Evolutionary conservation across 2,113 vertebrate species (phyloP).

Genomic region (Colistium nudipinnis): DNA sequence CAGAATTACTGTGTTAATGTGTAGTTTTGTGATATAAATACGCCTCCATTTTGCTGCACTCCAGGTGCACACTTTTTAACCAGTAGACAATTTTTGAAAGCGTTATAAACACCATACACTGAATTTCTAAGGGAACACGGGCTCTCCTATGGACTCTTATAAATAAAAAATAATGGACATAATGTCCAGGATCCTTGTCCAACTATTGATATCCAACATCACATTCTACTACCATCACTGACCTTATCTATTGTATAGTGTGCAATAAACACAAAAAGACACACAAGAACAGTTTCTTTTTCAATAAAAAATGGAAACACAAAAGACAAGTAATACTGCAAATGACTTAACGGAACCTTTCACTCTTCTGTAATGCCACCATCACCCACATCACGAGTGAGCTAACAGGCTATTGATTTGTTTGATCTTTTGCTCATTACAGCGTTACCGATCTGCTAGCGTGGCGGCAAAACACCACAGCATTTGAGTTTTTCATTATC

Average conservation of each 20-base stretch:
- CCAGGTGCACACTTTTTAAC: background rate
- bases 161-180: too few species aligned
- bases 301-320: background rate
- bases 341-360: background rate
- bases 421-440: background rate
- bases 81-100: background rate
- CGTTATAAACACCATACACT: background rate
- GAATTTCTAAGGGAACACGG: too few species aligned
- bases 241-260: background rate
- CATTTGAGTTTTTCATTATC: background rate
- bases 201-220: too few species aligned
- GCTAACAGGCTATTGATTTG: background rate
- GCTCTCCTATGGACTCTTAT: too few species aligned
- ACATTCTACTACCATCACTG: too few species aligned
- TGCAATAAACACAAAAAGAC: background rate
- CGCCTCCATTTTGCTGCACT: background rate
- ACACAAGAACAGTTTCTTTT: too few species aligned
- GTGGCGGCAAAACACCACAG: background rate
- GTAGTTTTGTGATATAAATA: conserved; percentile 3
- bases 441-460: background rate
- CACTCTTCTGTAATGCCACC: background rate
- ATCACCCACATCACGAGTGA: background rate
- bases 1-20: conserved; percentile 30
- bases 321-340: background rate
- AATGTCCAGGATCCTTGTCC: too few species aligned